A percentile compares a stretch with the other conserved stretches of the same genome.
Evolutionary conservation across 2,797 vertebrate genomes (phyloP).

Genomic region (Rousettus madagascariensis): DNA sequence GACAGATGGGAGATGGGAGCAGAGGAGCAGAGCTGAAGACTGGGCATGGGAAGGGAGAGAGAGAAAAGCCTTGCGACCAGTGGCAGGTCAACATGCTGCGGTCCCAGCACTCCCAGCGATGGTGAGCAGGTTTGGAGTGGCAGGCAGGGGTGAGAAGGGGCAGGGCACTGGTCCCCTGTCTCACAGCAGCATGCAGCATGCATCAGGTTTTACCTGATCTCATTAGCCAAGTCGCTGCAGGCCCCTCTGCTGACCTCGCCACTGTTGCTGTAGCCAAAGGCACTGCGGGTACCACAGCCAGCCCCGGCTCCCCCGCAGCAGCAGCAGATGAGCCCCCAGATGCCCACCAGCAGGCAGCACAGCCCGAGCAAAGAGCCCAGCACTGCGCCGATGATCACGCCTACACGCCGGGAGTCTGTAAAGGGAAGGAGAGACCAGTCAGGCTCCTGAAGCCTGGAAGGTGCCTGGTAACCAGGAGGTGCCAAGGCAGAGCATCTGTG

Average conservation of each 20-base stretch:
- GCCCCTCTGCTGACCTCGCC: slow-evolving; percentile 80
- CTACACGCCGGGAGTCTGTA: slow-evolving; percentile 85
- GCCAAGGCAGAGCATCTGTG: background rate
- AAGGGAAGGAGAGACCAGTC: slow-evolving; percentile 32
- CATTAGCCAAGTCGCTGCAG: slow-evolving; percentile 88
- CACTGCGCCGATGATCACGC: slow-evolving; percentile 91
- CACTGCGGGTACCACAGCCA: slow-evolving; percentile 40
- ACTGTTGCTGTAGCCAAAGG: slow-evolving; percentile 65
- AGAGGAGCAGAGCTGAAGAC: background rate
- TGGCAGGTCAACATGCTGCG: slow-evolving; percentile 60
- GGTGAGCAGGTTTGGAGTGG: slow-evolving; percentile 57
- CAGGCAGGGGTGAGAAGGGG: slow-evolving; percentile 61
- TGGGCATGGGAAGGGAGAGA: background rate
- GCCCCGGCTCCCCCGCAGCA: slow-evolving; percentile 84
- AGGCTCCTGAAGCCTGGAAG: background rate
- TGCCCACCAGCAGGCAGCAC: slow-evolving; percentile 89
- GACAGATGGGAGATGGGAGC: background rate
- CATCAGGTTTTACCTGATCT: slow-evolving; percentile 87
- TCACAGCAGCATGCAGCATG: slow-evolving; percentile 61
- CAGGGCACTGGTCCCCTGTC: slow-evolving; percentile 59
- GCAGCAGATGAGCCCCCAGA: slow-evolving; percentile 91
- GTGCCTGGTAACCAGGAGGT: background rate
- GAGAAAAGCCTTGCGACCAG: slow-evolving; percentile 53
- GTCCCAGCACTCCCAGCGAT: slow-evolving; percentile 68
- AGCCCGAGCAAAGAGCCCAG: slow-evolving; percentile 90